Evolutionary conservation across 2,888 invertebrate genomes (phyloP).

Genomic region (Coleophora flavipennella): DNA sequence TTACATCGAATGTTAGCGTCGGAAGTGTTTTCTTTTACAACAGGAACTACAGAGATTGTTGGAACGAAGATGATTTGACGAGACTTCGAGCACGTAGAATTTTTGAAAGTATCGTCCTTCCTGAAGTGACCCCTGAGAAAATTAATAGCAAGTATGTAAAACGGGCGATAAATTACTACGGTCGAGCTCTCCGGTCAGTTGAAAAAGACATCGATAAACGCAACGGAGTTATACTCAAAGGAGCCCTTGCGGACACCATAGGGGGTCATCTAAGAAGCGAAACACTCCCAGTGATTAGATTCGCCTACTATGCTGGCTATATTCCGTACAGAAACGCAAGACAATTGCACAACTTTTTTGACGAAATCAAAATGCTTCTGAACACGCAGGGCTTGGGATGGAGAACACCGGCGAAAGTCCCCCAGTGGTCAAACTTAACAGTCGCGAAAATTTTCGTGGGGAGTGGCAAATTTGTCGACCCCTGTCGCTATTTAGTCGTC

Average conservation of each 20-base stretch:
- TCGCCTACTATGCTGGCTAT: conserved; percentile 59
- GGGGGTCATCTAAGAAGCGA: conserved; percentile 51
- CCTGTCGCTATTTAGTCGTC: conserved; percentile 39
- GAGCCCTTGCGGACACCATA: conserved; percentile 47
- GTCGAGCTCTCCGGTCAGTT: conserved; percentile 28
- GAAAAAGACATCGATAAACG: conserved; percentile 24
- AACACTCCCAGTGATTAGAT: conserved; percentile 48
- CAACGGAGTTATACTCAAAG: conserved; percentile 31
- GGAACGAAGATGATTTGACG: conserved; percentile 46
- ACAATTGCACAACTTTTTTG: conserved; percentile 41
- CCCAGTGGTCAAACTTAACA: conserved; percentile 45
- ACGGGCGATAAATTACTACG: conserved; percentile 38
- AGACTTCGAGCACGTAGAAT: conserved; percentile 44
- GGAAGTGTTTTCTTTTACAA: conserved; percentile 49
- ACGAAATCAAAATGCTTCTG: conserved; percentile 34
- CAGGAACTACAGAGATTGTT: conserved; percentile 32
- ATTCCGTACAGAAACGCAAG: conserved; percentile 42
- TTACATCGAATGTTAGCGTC: conserved; percentile 27
- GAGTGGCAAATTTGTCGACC: conserved; percentile 33
- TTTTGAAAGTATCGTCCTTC: conserved; percentile 43
- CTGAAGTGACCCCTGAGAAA: conserved; percentile 33
- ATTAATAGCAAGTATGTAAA: conserved; percentile 38
- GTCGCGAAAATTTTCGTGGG: conserved; percentile 50
- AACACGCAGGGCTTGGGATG: conserved; percentile 59
- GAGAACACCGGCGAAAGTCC: conserved; percentile 33